phyloP scores from a whole-genome alignment of 2,797 vertebrate species.

The Rhinogobio ventralis region DNA sequence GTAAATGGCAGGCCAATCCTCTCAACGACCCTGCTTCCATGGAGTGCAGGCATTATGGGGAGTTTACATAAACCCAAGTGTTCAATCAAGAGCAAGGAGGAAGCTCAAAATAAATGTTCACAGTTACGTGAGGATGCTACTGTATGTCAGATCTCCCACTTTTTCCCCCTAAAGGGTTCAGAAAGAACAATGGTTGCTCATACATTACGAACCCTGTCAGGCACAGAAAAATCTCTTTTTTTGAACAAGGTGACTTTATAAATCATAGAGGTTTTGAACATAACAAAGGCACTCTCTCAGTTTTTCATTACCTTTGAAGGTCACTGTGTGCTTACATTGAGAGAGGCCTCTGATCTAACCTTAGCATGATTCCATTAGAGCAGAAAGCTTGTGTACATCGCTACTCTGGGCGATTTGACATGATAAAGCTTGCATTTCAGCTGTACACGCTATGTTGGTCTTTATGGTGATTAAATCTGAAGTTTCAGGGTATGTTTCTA shows the following conservation, averaged over 20 bases:
- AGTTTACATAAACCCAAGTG: conserved; percentile 9
- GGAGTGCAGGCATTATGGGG: conserved; percentile 34
- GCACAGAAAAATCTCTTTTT: conserved; percentile 2
- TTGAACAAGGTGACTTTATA: conserved; percentile 44
- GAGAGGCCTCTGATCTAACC: conserved; percentile 2
- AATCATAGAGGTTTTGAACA: conserved; percentile 30
- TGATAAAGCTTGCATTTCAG: conserved; percentile 14
- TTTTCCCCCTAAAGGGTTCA: not conserved
- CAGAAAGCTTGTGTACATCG: not conserved
- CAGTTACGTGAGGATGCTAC: not conserved
- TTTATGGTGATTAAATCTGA: conserved; percentile 2
- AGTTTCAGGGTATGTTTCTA: not conserved
- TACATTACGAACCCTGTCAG: conserved; percentile 43
- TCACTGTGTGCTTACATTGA: conserved; percentile 23
- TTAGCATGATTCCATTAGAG: conserved; percentile 9
- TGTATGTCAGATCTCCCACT: conserved; percentile 5
- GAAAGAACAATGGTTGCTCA: not conserved
- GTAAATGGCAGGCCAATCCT: conserved; percentile 41
- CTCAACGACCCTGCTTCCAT: conserved; percentile 41
- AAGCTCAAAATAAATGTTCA: not conserved
- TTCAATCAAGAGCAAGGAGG: not conserved
- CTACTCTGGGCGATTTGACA: not conserved
- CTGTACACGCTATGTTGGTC: not conserved
- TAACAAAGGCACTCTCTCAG: conserved; percentile 28
- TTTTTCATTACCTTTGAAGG: conserved; percentile 54